Conservation (phyloP, 2,888 invertebrate genomes). For the Drosophila neotestacea region DNA sequence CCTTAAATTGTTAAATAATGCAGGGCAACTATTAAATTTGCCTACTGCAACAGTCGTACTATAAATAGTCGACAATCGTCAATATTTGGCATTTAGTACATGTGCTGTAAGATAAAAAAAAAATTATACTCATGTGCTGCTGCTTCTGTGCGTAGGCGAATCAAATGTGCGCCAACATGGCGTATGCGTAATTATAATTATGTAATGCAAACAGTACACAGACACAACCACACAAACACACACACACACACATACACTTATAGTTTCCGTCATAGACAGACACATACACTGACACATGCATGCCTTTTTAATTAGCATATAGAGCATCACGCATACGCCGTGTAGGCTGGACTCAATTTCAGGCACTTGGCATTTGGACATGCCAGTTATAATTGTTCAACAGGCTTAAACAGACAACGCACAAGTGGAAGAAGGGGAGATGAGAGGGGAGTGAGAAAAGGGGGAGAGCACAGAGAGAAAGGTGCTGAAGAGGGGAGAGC, state of each 20-base stretch:
- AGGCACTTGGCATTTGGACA: constrained; percentile 81
- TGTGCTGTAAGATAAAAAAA: constrained; percentile 15
- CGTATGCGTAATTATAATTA: constrained; percentile 81
- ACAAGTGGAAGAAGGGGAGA: constrained; percentile 27
- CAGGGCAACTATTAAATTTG: constrained; percentile 53
- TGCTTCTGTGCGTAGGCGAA: constrained; percentile 39
- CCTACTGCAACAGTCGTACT: not conserved
- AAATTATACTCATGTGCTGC: constrained; percentile 1
- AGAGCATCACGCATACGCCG: constrained; percentile 73
- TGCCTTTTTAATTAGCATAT: constrained; percentile 77
- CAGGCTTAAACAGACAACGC: constrained; percentile 76
- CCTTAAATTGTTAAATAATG: constrained; percentile 59
- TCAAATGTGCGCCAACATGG: constrained; percentile 71
- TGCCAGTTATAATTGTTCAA: constrained; percentile 78
- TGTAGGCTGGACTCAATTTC: constrained; percentile 76
- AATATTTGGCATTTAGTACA: constrained; percentile 60
- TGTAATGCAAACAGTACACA: constrained; percentile 74
- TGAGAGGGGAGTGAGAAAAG: not conserved
- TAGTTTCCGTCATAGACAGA: constrained; percentile 11
- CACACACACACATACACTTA: constrained; percentile 6
- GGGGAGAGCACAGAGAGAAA: not conserved
- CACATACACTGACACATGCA: constrained; percentile 36
- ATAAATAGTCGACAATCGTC: constrained; percentile 36
- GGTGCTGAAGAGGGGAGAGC: not conserved
- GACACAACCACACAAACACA: constrained; percentile 2